Evolutionary conservation across 1,140 invertebrate genomes (phyloP).

Genomic region (Tetragnatha versicolor): DNA sequence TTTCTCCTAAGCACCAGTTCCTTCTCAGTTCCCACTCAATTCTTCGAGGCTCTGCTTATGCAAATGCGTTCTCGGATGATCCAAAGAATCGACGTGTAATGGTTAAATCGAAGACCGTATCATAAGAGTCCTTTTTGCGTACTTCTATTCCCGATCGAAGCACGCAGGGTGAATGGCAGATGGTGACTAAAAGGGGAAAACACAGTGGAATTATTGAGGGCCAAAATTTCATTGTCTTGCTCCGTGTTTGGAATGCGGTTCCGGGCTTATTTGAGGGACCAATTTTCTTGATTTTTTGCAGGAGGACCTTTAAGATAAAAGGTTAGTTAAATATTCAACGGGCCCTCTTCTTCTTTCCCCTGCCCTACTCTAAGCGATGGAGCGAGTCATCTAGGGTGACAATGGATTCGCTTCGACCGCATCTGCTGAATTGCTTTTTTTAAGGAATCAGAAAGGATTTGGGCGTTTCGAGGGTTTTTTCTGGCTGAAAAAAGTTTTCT

Average conservation of each 20-base stretch:
- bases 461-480: too few species aligned
- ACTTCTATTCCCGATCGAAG: constrained; percentile 34
- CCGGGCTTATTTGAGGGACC: background rate
- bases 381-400: too few species aligned
- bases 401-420: too few species aligned
- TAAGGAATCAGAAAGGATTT: too few species aligned
- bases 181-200: constrained; percentile 26
- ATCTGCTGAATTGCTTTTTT: too few species aligned
- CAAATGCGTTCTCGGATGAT: constrained; percentile 39
- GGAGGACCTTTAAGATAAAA: constrained; percentile 14
- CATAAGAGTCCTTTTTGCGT: constrained; percentile 7
- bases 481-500: too few species aligned
- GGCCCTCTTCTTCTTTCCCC: background rate
- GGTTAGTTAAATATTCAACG: background rate
- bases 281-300: constrained; percentile 1
- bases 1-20: constrained; percentile 49
- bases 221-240: constrained; percentile 52
- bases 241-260: constrained; percentile 39
- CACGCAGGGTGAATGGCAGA: constrained; percentile 45
- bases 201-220: constrained; percentile 36
- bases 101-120: constrained; percentile 31
- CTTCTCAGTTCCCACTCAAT: constrained; percentile 44
- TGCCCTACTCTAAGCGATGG: too few species aligned
- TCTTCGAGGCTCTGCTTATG: constrained; percentile 49
- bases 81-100: constrained; percentile 35